Evolutionary conservation across 2,113 vertebrate species (phyloP), one percentile per base, ranked within the genome.

Genomic region (Stercorarius parasiticus): DNA sequence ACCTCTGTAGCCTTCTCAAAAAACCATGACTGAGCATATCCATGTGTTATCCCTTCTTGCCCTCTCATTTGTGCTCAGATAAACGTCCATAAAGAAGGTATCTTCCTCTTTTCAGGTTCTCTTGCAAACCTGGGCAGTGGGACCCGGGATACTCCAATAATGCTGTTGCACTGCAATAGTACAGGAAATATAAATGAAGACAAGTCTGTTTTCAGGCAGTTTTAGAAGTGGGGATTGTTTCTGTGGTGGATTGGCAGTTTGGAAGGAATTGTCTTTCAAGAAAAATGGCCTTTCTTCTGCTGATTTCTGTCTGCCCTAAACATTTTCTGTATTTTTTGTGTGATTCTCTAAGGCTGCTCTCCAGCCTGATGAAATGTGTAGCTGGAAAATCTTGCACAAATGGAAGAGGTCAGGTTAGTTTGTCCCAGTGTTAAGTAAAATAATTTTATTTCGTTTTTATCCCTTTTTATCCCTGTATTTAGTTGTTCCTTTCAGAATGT

Each of bases 21-120:
- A 42, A 61, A 22, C 3, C 0, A 1, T 58, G 42, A 29, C 53
- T 0, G 2, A 59, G n/a, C 16, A 11, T 67, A 61, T 22, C n/a
- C 5, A 22, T 32, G 34, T 1, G 1, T 67, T n/a, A 67, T 17
- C 30, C 16, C 11, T 38, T 73, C 34, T 86, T 10, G 10, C 38
- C 14, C 9, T 74, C 59, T 69, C 42, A 20, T 36, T 69, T 49
- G 17, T 52, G 16, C 38, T 74, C 5, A 0, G 20, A 42, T 76
- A 55, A 69, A 69, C 1, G 2, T 13, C 62, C 6, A 8, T 11
- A 21, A 85, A 65, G 42, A 49, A 42, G 42, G 42, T 13, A 56
- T 23, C 36, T 43, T 76, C 47, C 10, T 36, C 30, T 56, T 36
- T 76, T 38, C 26, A 36, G 36, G 20, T 74, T 82, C 32, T 49